These are phyloP conservation scores for Drosophila sp. DNA, from an alignment of 1,140 invertebrate genomes.

Conservation along the genomic window DNA sequence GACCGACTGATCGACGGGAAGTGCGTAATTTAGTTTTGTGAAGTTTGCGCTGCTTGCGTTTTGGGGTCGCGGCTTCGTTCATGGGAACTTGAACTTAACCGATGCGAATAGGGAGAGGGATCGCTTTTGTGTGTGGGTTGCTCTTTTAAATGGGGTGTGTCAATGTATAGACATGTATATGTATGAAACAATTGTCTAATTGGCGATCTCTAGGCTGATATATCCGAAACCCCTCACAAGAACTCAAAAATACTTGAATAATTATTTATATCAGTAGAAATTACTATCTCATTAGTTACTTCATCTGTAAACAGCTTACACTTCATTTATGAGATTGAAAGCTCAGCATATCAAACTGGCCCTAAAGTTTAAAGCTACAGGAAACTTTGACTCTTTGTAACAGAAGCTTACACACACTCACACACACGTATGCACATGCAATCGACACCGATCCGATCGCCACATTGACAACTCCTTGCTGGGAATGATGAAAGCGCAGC, in stretches of 20 bases:
- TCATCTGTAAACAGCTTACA: not conserved
- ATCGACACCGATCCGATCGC: slow-evolving; percentile 23
- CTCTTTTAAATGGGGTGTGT: slow-evolving; percentile 27
- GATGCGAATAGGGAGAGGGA: slow-evolving; percentile 26
- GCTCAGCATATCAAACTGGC: not conserved
- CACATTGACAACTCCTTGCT: slow-evolving; percentile 46
- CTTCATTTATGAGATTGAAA: not conserved
- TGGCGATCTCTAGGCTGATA: slow-evolving; percentile 4
- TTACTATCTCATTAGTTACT: not conserved
- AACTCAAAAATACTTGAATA: not conserved
- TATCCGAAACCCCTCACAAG: not conserved
- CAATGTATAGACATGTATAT: not conserved
- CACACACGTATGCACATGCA: not conserved
- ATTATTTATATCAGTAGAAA: too few species aligned
- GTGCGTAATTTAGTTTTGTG: slow-evolving; percentile 81
- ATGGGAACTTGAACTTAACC: slow-evolving; percentile 69
- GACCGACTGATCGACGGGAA: slow-evolving; percentile 73
- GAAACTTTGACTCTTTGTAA: not conserved
- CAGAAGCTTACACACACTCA: not conserved
- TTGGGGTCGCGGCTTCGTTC: slow-evolving; percentile 67
- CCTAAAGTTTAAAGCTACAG: not conserved
- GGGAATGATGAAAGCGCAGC: slow-evolving; percentile 51
- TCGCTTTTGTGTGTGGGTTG: slow-evolving; percentile 47
- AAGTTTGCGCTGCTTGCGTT: slow-evolving; percentile 58
- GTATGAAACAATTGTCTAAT: slow-evolving; percentile 24